These are phyloP conservation scores for Conger conger DNA, from an alignment of 2,113 vertebrate species.

Conservation along the genomic window DNA sequence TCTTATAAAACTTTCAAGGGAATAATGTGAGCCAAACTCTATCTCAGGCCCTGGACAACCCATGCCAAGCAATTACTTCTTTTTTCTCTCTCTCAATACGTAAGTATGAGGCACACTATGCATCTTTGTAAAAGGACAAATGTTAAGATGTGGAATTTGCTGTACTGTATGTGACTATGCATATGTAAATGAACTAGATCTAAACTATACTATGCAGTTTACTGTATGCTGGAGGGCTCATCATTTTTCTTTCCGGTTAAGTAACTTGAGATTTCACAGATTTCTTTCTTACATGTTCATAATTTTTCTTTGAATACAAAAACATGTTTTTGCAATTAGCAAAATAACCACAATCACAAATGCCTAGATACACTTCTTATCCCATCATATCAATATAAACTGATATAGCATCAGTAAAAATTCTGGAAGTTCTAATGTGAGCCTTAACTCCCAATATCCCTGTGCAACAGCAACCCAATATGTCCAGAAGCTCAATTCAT, in stretches of 20 bases:
- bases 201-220: neutral
- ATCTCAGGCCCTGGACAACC: neutral
- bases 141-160: neutral
- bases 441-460: neutral
- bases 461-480: neutral
- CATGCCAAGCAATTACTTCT: neutral
- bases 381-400: neutral
- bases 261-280: neutral
- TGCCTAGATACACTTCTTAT: too few relatives aligned
- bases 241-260: neutral
- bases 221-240: neutral
- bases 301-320: too few relatives aligned
- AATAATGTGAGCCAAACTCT: slow-evolving; percentile 4
- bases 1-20: slow-evolving; percentile 29
- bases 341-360: too few relatives aligned
- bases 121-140: neutral
- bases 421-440: neutral
- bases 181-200: neutral
- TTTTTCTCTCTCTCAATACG: neutral
- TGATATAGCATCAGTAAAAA: neutral
- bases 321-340: too few relatives aligned
- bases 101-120: neutral
- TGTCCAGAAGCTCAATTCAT: neutral
- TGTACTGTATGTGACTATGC: neutral
- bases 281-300: too few relatives aligned